These are phyloP conservation scores for Scelioninae gen. 1 DNA, from an alignment of 2,888 invertebrate genomes.

Conservation along the genomic window DNA sequence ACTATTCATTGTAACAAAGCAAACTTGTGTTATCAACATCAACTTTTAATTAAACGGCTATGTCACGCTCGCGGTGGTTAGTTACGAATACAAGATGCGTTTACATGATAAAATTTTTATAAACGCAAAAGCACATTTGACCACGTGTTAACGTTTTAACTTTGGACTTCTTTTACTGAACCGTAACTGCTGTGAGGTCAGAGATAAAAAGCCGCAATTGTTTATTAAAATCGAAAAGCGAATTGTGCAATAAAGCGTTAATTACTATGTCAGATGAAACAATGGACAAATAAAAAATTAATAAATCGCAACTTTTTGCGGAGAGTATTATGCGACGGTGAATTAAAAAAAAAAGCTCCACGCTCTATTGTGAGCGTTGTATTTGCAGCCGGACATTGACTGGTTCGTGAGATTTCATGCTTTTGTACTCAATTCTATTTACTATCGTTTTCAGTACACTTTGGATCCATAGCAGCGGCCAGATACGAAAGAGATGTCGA, in stretches of 20 bases:
- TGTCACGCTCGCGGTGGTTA: slow-evolving; percentile 3
- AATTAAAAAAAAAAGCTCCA: too few relatives aligned
- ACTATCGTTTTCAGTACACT: too few relatives aligned
- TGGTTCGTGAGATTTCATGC: too few relatives aligned
- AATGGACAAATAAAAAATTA: slow-evolving; percentile 29
- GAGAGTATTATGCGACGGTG: too few relatives aligned
- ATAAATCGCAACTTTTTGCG: slow-evolving; percentile 30
- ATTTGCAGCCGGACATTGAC: too few relatives aligned
- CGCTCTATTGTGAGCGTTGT: too few relatives aligned
- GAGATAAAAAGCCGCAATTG: neutral
- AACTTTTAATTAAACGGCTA: slow-evolving; percentile 34
- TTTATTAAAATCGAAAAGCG: neutral
- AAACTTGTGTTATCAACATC: slow-evolving; percentile 36
- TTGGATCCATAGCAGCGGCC: too few relatives aligned
- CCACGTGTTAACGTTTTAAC: slow-evolving; percentile 17
- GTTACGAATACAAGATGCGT: slow-evolving; percentile 20
- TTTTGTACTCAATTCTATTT: too few relatives aligned
- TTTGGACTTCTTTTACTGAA: neutral
- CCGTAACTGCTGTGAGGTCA: neutral
- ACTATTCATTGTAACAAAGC: slow-evolving; percentile 18
- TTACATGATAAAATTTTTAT: slow-evolving; percentile 21
- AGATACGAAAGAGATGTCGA: too few relatives aligned
- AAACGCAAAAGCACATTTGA: slow-evolving; percentile 8
- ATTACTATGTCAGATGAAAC: slow-evolving; percentile 16
- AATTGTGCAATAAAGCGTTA: slow-evolving; percentile 13